These are phyloP conservation scores for Todiramphus saurophagus DNA, from an alignment of 2,113 vertebrate species.

Conservation along the genomic window DNA sequence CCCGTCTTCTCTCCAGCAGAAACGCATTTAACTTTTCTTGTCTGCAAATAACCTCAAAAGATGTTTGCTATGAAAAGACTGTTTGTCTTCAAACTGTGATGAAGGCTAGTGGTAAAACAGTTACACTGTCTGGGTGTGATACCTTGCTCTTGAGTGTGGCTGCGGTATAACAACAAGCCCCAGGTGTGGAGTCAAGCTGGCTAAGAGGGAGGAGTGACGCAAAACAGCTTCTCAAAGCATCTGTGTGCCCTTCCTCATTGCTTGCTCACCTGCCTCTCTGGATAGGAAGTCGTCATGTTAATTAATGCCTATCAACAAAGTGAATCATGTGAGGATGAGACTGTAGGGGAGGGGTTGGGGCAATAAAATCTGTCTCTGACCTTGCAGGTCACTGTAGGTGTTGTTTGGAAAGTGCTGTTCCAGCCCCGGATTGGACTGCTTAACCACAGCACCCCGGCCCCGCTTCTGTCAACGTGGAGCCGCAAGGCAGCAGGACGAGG, in stretches of 20 bases:
- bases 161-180: not conserved
- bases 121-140: too few species aligned
- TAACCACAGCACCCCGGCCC: rapidly evolving
- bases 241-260: rapidly evolving
- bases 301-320: not conserved
- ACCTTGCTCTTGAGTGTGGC: not conserved
- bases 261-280: not conserved
- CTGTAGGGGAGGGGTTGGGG: not conserved
- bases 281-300: not conserved
- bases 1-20: not conserved
- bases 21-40: not conserved
- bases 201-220: not conserved
- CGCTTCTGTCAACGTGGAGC: not conserved
- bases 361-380: not conserved
- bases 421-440: not conserved
- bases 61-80: not conserved
- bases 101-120: not conserved
- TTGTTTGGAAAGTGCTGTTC: not conserved
- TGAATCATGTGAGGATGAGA: not conserved
- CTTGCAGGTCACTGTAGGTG: not conserved
- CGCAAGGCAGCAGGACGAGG: not conserved
- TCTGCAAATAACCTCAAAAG: not conserved
- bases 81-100: not conserved
- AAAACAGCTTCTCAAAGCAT: not conserved
- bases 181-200: not conserved